Conservation (phyloP, 1,140 invertebrate species). For the Drosophila novamexicana region DNA sequence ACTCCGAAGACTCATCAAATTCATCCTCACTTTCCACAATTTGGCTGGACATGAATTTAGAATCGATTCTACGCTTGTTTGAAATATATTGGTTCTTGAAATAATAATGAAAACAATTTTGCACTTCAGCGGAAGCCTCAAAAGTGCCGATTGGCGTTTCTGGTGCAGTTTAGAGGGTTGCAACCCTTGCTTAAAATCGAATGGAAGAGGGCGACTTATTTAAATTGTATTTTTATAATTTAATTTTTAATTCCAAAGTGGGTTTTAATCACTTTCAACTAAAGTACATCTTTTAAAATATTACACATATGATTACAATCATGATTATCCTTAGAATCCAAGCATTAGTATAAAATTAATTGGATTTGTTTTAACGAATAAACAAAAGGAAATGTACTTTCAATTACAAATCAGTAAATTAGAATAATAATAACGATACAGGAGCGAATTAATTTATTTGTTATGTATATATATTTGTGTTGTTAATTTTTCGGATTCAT, state of each 20-base stretch:
- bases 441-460: not conserved
- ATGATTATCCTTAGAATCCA: conserved; percentile 43
- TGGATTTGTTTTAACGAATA: conserved; percentile 54
- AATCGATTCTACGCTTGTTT: not conserved
- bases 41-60: conserved; percentile 36
- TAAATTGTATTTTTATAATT: conserved; percentile 52
- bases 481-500: conserved; percentile 31
- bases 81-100: conserved; percentile 20
- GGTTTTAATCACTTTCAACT: conserved; percentile 70
- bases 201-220: conserved; percentile 14
- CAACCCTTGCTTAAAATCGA: conserved; percentile 5
- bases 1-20: conserved; percentile 68
- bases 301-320: conserved; percentile 67
- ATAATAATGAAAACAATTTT: conserved; percentile 24
- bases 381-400: conserved; percentile 58
- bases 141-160: not conserved
- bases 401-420: conserved; percentile 50
- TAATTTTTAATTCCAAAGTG: conserved; percentile 66
- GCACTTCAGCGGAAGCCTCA: conserved; percentile 23
- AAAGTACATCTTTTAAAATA: conserved; percentile 66
- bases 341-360: conserved; percentile 58
- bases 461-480: conserved; percentile 2
- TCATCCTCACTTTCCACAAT: conserved; percentile 70
- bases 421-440: conserved; percentile 1
- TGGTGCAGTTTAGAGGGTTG: conserved; percentile 25